Evolutionary conservation across 2,888 invertebrate genomes (phyloP).

Genomic region (Polietes domitor): DNA sequence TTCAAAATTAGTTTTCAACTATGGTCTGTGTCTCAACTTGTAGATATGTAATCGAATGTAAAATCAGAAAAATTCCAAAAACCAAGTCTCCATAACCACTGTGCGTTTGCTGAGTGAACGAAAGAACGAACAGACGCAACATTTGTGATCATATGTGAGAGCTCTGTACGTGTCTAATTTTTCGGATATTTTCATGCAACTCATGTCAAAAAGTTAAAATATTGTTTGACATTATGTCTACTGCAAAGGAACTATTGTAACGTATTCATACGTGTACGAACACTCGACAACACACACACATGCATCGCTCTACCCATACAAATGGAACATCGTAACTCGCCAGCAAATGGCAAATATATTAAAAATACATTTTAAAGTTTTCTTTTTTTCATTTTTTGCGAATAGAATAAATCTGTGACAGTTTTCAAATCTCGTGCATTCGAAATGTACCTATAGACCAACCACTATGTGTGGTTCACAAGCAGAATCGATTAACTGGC

Average conservation of each 20-base stretch:
- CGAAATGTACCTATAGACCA: conserved; percentile 10
- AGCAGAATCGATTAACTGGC: too few species aligned
- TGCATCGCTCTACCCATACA: not conserved
- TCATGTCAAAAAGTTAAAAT: conserved; percentile 56
- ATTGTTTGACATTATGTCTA: conserved; percentile 50
- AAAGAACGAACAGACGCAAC: conserved; percentile 4
- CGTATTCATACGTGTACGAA: conserved; percentile 3
- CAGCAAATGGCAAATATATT: conserved; percentile 30
- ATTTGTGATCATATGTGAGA: conserved; percentile 39
- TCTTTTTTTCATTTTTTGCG: not conserved
- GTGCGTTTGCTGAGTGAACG: not conserved
- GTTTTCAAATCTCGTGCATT: conserved; percentile 1
- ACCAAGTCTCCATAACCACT: not conserved
- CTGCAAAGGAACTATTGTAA: conserved; percentile 20
- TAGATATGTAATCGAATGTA: too few species aligned
- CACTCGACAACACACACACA: not conserved
- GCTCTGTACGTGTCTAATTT: conserved; percentile 48
- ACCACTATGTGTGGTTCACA: too few species aligned
- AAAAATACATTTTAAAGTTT: conserved; percentile 36
- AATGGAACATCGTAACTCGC: not conserved
- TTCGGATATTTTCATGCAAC: conserved; percentile 35
- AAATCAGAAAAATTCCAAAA: too few species aligned
- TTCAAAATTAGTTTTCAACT: too few species aligned
- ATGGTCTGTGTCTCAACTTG: too few species aligned
- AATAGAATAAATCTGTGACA: conserved; percentile 29